Evolutionary conservation across 2,113 vertebrate species (phyloP).

Genomic region (Enhydra lutris): DNA sequence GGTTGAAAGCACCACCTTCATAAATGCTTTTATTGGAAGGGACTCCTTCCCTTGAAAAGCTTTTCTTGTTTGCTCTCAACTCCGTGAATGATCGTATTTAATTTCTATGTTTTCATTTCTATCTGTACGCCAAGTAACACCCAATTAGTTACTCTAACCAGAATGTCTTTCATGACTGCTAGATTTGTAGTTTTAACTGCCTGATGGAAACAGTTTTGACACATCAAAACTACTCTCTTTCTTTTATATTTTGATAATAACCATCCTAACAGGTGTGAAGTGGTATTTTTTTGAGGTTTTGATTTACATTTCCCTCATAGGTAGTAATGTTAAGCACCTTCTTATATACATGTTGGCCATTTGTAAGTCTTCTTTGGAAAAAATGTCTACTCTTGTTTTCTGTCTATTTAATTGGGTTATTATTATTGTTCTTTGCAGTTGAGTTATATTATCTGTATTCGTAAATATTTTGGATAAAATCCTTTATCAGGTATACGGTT

Average conservation of each 20-base stretch:
- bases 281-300: not conserved
- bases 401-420: not conserved
- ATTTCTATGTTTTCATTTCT: not conserved
- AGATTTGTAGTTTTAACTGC: not conserved
- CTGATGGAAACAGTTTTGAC: not conserved
- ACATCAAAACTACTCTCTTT: not conserved
- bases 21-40: not conserved
- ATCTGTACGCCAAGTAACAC: not conserved
- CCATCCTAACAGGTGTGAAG: not conserved
- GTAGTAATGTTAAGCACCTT: not conserved
- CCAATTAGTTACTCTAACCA: not conserved
- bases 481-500: not conserved
- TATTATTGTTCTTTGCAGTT: not conserved
- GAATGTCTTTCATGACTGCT: not conserved
- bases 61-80: not conserved
- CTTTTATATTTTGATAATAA: not conserved
- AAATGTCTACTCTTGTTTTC: not conserved
- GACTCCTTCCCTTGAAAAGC: not conserved
- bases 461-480: not conserved
- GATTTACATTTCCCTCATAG: not conserved
- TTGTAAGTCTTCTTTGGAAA: not conserved
- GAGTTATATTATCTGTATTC: not conserved
- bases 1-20: not conserved
- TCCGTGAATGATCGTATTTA: not conserved
- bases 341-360: not conserved